phyloP scores from a whole-genome alignment of 2,888 invertebrate species.

The Athalia cordata region DNA sequence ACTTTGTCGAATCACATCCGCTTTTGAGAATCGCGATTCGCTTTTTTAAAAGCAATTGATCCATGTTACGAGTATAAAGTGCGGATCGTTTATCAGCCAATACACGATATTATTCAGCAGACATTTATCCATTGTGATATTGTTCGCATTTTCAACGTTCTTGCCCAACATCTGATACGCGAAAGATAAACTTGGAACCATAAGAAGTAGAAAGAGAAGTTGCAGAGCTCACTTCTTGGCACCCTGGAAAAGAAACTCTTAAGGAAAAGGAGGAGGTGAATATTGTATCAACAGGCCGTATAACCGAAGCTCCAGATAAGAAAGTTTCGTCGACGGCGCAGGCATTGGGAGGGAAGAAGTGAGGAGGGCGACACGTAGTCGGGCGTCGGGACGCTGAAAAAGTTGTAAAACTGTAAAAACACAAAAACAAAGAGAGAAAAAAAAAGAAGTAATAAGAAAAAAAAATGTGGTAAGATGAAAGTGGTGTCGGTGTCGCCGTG shows the following conservation, averaged over 20 bases:
- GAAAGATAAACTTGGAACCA: neutral
- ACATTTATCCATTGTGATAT: too few relatives aligned
- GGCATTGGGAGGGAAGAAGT: neutral
- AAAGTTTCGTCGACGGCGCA: conserved; percentile 11
- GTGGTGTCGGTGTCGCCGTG: conserved; percentile 6
- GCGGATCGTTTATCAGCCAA: too few relatives aligned
- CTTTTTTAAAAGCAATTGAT: too few relatives aligned
- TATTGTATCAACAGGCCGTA: conserved; percentile 40
- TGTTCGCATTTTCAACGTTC: neutral
- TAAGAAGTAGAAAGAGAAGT: conserved; percentile 11
- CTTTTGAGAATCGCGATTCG: too few relatives aligned
- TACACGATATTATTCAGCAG: too few relatives aligned
- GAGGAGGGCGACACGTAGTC: conserved; percentile 4
- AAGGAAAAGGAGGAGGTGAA: conserved; percentile 13
- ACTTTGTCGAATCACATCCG: too few relatives aligned
- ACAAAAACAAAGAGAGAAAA: neutral
- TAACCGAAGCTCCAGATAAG: conserved; percentile 26
- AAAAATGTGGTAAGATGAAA: too few relatives aligned
- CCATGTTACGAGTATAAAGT: too few relatives aligned
- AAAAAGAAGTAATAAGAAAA: too few relatives aligned
- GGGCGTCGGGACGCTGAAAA: conserved; percentile 14
- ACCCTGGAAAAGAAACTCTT: neutral
- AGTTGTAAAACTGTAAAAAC: conserved; percentile 37
- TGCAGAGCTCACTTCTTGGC: neutral
- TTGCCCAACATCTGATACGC: neutral